Evolutionary conservation across 2,888 invertebrate species (phyloP), one percentile per base, ranked within the genome.

Genomic region (Stramonita haemastoma): DNA sequence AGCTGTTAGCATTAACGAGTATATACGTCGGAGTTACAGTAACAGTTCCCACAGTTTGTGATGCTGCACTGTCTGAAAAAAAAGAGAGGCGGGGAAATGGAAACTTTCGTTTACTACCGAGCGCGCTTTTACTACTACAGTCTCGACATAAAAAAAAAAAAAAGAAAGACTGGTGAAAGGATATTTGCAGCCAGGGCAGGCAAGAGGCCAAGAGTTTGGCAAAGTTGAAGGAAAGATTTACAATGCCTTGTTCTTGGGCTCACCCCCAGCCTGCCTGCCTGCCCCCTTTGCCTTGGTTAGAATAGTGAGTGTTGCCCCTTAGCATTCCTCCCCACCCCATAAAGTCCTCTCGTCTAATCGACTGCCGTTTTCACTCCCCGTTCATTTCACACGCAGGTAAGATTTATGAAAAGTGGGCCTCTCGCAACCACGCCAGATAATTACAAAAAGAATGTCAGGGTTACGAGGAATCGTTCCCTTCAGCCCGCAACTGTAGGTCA

Each of bases 391-490:
- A 88, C 46, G 88, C 66, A 32, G 32, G 85, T 81, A 73, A 85
- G 90, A 90, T 90, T 90, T 90, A 90, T 90, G 90, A 90, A 87
- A 85, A 73, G 73, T 29, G 70, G 56, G 36, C 56, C 36, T 32
- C 36, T 73, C 83, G 56, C 90, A 90, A 90, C 86, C 81, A 90
- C 88, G 90, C 90, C 77, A 87, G 88, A 90, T 90, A 90, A 90
- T 90, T 88, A 90, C 86, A 86, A 84, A 77, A 88, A 90, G 90
- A 90, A 90, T 88, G 90, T 66, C 32, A 46, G 32, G 46, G 83
- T n/a, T 73, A 46, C 70, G 73, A 85, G 29, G 57, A 32, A 73
- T 17, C 19, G 85, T 6, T 73, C 46, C 46, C 36, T 22, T 19
- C 5, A 36, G 26, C 83, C n/a, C 29, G 83, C 36, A 46, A n/a